A percentile compares a stretch with the other conserved stretches of the same genome.
phyloP scores from a whole-genome alignment of 2,888 invertebrate species.

The Nipponacmea schrenckii region DNA sequence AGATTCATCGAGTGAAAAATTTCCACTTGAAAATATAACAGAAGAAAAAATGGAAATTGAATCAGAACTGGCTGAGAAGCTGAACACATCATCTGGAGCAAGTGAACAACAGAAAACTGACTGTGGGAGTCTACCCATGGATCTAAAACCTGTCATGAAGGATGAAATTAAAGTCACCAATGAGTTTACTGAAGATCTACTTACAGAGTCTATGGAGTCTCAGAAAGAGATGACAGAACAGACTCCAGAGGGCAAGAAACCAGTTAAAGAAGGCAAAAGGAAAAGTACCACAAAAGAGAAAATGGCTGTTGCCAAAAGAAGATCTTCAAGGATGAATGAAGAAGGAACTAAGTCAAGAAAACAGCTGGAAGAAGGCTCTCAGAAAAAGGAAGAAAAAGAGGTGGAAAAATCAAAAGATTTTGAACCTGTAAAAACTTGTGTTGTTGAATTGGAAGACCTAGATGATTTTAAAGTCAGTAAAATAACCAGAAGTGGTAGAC shows the following conservation, averaged over 20 bases:
- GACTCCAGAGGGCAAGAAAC: conserved; percentile 40
- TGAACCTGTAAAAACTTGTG: background rate
- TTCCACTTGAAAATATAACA: background rate
- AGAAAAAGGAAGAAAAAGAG: conserved; percentile 4
- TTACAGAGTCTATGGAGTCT: conserved; percentile 5
- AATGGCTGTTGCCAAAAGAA: conserved; percentile 42
- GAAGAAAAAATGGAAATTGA: conserved; percentile 1
- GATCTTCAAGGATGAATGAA: conserved; percentile 27
- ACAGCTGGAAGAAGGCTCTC: conserved; percentile 20
- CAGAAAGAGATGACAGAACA: conserved; percentile 31
- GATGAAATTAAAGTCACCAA: conserved; percentile 11
- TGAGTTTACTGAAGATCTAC: background rate
- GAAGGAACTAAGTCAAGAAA: background rate
- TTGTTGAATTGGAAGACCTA: background rate
- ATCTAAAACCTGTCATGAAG: background rate
- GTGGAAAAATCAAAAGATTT: conserved; percentile 6
- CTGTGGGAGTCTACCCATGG: background rate
- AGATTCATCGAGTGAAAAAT: conserved; percentile 6
- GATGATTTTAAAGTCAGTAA: background rate
- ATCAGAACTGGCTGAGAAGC: background rate
- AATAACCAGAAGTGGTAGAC: too few species aligned
- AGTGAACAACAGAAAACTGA: background rate
- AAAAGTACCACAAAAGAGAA: conserved; percentile 50
- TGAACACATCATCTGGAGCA: background rate
- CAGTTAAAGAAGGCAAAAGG: conserved; percentile 31